Percentiles rank a stretch among this genome's conserved stretches.
Evolutionary conservation across 2,888 invertebrate genomes (phyloP).

Genomic region (Eustalomyia histrio): DNA sequence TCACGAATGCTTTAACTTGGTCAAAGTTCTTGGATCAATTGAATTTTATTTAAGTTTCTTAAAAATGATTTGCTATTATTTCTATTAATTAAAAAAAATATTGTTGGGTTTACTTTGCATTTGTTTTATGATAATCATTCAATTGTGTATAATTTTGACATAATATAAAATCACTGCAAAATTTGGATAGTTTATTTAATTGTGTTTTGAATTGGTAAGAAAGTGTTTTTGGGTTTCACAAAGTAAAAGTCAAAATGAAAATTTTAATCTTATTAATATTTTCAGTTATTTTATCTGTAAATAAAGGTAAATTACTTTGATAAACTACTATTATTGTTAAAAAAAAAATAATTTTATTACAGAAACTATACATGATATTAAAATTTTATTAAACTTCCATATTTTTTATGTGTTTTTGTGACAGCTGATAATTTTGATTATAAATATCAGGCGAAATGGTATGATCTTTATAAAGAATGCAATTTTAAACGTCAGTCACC

Average conservation of each 20-base stretch:
- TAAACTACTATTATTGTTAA: too few species aligned
- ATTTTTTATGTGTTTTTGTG: background rate
- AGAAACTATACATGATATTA: too few species aligned
- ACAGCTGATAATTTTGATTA: conserved; percentile 61
- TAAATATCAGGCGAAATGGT: conserved; percentile 66
- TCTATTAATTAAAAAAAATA: too few species aligned
- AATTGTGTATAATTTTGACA: conserved; percentile 12
- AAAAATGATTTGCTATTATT: too few species aligned
- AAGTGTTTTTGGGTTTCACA: background rate
- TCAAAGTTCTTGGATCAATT: too few species aligned
- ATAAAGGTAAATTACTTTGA: conserved; percentile 9
- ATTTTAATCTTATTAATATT: conserved; percentile 6
- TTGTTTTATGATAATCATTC: conserved; percentile 19
- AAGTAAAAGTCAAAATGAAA: conserved; percentile 6
- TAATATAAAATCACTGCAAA: conserved; percentile 15
- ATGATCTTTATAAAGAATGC: conserved; percentile 62
- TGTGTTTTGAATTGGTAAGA: background rate
- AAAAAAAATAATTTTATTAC: too few species aligned
- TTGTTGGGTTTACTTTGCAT: background rate
- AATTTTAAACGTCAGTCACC: conserved; percentile 65
- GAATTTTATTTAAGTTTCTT: too few species aligned
- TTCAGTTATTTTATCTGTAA: background rate
- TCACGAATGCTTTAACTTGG: too few species aligned
- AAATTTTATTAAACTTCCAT: background rate
- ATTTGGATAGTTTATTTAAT: background rate